Evolutionary conservation across 2,797 vertebrate genomes (phyloP), one percentile per base, ranked within the genome.

Genomic region (Paramormyrops hopkinsi): DNA sequence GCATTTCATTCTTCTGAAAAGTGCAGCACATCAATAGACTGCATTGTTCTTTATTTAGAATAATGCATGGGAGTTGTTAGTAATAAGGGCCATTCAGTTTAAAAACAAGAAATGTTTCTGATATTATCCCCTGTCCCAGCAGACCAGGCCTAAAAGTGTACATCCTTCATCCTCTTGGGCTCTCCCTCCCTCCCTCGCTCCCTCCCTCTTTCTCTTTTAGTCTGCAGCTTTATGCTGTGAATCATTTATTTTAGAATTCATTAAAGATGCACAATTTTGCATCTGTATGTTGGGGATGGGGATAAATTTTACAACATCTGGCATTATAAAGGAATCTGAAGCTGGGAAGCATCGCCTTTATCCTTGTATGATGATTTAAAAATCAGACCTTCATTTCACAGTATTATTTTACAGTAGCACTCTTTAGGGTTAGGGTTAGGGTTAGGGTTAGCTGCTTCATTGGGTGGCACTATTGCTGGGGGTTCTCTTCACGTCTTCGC

Each of bases 231-330:
- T 88, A 0, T 90, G 89, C 89, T 88, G 92, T 95, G 91, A 94
- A 95, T 96, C 92, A 94, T 96, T 95, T 94, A 96, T 95, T 90
- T 88, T 89, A 87, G 14, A 0, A 89, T 88, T 92, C 92, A 92
- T 95, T 94, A 92, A 92, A 91, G 91, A 94, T 94, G 93, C 93
- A 91, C 88, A 91, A 88, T 93, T 93, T 92, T 94, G 90, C 91
- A 59, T 91, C 92, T 90, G 89, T 89, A 62, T 92, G 90, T 92
- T 91, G 90, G 90, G 90, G 90, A 87, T 87, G 11, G 76, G 90
- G 91, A 92, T 93, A 93, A 92, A 94, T 65, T 51, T 91, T 90
- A 84, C 65, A 79, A 87, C 88, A 82, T 65, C 56, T 14, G 54
- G 37, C 86, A 53, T 65, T 44, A 11, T 41, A 14, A 59, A 22